A percentile compares a stretch with the other conserved stretches of the same genome.
Conservation (phyloP, 2,113 vertebrate species). For the Anarrhichthys ocellatus region DNA sequence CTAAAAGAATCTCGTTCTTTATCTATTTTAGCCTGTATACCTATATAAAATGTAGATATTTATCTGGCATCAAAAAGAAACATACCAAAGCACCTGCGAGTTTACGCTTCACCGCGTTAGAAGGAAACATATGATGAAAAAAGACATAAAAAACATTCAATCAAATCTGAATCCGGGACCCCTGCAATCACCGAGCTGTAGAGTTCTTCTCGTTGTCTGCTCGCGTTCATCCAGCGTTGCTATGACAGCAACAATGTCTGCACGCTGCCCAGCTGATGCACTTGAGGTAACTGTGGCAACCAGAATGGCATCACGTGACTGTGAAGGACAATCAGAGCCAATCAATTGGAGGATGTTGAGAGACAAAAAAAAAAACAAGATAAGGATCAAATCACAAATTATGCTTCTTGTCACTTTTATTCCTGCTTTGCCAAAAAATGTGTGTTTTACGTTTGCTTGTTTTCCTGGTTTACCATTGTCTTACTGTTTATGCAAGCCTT, state of each 20-base stretch:
- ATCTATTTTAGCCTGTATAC: constrained; percentile 68
- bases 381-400: constrained; percentile 82
- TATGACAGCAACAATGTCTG: constrained; percentile 76
- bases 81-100: constrained; percentile 82
- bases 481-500: constrained; percentile 83
- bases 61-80: constrained; percentile 78
- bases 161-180: constrained; percentile 79
- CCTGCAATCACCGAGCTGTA: constrained; percentile 76
- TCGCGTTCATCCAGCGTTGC: constrained; percentile 73
- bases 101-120: constrained; percentile 72
- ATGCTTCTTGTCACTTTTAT: constrained; percentile 86
- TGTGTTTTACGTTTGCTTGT: constrained; percentile 61
- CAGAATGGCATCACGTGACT: constrained; percentile 80
- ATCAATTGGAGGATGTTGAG: constrained; percentile 79
- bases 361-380: constrained; percentile 61
- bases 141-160: constrained; percentile 57
- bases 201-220: constrained; percentile 63
- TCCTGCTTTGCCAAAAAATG: constrained; percentile 86
- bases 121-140: constrained; percentile 62
- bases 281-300: constrained; percentile 83
- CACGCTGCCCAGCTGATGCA: constrained; percentile 78
- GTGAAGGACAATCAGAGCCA: constrained; percentile 88
- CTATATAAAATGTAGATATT: constrained; percentile 77
- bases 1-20: constrained; percentile 67
- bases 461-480: constrained; percentile 72